Evolutionary conservation across 2,113 vertebrate species (phyloP), one percentile per base, ranked within the genome.

Genomic region (Nansenia antarctica): DNA sequence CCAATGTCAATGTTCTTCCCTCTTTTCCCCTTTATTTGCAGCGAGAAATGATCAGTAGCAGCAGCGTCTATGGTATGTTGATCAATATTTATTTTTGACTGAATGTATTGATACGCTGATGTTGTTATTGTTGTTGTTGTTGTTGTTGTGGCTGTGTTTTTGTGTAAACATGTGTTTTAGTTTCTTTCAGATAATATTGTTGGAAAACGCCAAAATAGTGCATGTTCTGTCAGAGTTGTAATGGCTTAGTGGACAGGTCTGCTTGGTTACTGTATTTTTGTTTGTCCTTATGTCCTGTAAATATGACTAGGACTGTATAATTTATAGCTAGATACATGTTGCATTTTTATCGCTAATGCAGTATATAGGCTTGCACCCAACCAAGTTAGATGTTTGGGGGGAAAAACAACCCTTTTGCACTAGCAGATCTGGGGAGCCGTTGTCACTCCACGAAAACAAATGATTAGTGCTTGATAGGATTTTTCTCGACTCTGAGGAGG

Each of bases 31-130:
- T 92, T 93, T 92, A 91, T 35, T 92, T 91, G 90, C 95, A 95
- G 95, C 93, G 93, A 95, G 95, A 95, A 92, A 98, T 98, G 96
- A 96, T 98, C 95, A 98, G 95, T 94, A 97, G 95, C 95, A 95
- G 93, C 94, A 96, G 95, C 94, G 94, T 98, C 92, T 98, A 98
- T 98, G 96, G 96, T 98, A 95, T 89, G 94, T 93, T 76, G 92
- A 93, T 91, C 92, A 87, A 81, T 85, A 90, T 94, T 85, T 93
- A 91, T 89, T 92, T 93, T 79, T 54, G 1, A 88, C 90, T 90
- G 55, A 63, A 62, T 61, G 1, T 22, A 15, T 15, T 42, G 4
- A 63, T 64, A 20, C 68, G 22, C 47, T 32, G 15, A 24, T 59
- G 20, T 20, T 30, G 64, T 65, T 42, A 7, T 15, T 69, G n/a